Conservation (phyloP, 2,797 vertebrate genomes). For the Cryptoprocta ferox region DNA sequence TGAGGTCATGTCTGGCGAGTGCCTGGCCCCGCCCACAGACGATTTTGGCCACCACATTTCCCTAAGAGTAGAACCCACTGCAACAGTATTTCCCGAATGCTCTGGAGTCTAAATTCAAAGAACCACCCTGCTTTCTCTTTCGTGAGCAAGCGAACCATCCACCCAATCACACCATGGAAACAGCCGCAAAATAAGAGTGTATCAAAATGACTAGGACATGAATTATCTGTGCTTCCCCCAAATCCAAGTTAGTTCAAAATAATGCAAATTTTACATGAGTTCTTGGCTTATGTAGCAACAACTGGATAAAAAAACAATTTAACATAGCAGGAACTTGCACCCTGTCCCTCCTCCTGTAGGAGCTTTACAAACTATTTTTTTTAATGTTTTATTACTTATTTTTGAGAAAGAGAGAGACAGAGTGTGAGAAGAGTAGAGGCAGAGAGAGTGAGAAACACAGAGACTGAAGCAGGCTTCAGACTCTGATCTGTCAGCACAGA, state of each 20-base stretch:
- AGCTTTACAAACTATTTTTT: background rate
- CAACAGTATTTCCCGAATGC: fast-evolving
- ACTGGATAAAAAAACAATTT: background rate
- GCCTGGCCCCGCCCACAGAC: background rate
- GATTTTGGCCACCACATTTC: fast-evolving
- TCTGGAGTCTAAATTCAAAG: background rate
- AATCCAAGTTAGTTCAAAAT: background rate
- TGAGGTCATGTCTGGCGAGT: background rate
- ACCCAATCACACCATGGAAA: background rate
- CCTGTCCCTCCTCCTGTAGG: background rate
- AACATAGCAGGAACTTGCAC: background rate
- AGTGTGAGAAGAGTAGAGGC: too few relatives aligned
- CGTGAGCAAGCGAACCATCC: background rate
- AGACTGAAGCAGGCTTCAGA: too few relatives aligned
- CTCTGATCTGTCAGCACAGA: too few relatives aligned
- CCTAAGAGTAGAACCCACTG: background rate
- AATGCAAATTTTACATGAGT: background rate
- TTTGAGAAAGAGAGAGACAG: too few relatives aligned
- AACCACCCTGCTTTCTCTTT: background rate
- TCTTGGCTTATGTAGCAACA: background rate
- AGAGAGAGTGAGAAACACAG: too few relatives aligned
- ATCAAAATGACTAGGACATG: background rate
- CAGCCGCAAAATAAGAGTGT: background rate
- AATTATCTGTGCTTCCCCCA: background rate
- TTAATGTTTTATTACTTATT: too few relatives aligned